Evolutionary conservation across 2,888 invertebrate species (phyloP), one percentile per base, ranked within the genome.

Genomic region (Tachina fera): DNA sequence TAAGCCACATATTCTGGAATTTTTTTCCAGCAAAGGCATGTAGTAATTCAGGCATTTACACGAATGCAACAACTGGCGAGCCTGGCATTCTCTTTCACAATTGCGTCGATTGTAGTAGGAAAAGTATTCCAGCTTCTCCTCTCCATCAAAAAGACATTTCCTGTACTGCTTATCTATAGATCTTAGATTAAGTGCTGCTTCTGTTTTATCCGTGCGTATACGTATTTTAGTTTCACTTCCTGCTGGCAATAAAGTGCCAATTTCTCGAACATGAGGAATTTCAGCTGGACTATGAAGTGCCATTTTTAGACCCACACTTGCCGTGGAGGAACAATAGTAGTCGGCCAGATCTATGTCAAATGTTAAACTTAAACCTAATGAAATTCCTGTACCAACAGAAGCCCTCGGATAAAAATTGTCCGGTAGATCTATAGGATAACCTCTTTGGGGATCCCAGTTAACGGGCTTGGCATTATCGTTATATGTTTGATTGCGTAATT

Each of bases 271-370:
- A 47, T 87, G 82, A 1, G 88, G 88, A 11, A 74, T 83, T 47
- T 89, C 89, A 0, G 86, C 82, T 0, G 89, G 89, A 75, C 88
- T 88, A 41, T 89, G 88, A 1, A 88, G 49, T 1, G 86, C 78
- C n/a, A 89, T 83, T 87, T 90, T 90, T 41, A 91, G 88, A 6
- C 90, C 91, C 16, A 88, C 77, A 78, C 90, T 96, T 88, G 94
- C 95, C 3, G 96, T 95, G 0, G 96, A 96, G 3, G 96, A 96
- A 90, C 97, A 97, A 91, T 95, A 96, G 91, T 96, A 97, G 89
- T 96, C 95, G 0, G 94, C 94, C 9, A 95, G 88, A 86, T 95
- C 94, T 0, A 95, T 95, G 89, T 97, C 95, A 67, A 96, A 91
- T 0, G 95, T 93, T 16, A 97, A 89, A 4, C 95, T 94, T 58